Percentiles rank a stretch among this genome's conserved stretches.
Evolutionary conservation across 2,797 vertebrate genomes (phyloP).

Genomic region (Galagoides demidoff): DNA sequence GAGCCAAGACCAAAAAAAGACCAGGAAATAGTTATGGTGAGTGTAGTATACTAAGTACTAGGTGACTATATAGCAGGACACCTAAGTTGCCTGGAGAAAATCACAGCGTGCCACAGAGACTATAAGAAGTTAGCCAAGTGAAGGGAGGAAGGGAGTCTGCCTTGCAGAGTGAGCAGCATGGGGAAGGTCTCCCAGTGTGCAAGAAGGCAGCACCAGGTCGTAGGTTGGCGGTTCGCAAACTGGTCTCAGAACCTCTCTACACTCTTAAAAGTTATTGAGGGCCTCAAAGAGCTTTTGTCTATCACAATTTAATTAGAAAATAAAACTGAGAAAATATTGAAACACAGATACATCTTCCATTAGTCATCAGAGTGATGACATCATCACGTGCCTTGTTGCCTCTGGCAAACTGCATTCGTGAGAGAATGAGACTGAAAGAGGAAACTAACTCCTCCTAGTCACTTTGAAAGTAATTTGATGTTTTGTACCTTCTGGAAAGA

Average conservation of each 20-base stretch:
- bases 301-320: slow-evolving; percentile 34
- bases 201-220: neutral
- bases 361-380: neutral
- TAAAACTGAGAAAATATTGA: slow-evolving; percentile 40
- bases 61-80: neutral
- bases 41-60: neutral
- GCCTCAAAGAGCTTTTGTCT: neutral
- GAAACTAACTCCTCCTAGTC: neutral
- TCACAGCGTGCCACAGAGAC: neutral
- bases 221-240: neutral
- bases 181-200: neutral
- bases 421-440: neutral
- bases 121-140: neutral
- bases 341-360: neutral
- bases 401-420: neutral
- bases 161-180: neutral
- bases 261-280: neutral
- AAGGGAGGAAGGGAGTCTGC: neutral
- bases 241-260: neutral
- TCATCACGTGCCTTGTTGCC: neutral
- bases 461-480: slow-evolving; percentile 47
- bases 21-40: neutral
- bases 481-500: neutral
- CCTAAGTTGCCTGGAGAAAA: neutral
- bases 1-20: neutral